Conservation (phyloP, 2,888 invertebrate species). For the Pasiphila rectangulata region DNA sequence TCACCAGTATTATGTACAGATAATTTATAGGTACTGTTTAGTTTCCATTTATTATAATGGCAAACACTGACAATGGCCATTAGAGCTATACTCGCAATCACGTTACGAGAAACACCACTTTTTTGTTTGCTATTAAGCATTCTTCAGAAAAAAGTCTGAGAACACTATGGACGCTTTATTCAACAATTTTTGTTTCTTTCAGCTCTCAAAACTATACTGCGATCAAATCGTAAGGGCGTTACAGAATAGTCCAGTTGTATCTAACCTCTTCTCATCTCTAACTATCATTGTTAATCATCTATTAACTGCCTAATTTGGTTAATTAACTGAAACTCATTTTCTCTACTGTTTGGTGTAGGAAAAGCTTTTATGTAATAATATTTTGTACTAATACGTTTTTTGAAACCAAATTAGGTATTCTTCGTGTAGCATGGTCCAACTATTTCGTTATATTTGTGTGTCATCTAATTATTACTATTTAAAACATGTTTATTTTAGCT, state of each 20-base stretch:
- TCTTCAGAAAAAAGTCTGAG: slow-evolving; percentile 36
- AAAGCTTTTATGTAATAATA: too few species aligned
- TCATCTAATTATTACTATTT: neutral
- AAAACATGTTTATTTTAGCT: slow-evolving; percentile 1
- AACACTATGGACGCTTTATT: slow-evolving; percentile 3
- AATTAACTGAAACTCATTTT: too few species aligned
- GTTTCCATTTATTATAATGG: too few species aligned
- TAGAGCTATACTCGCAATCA: too few species aligned
- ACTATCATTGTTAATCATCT: slow-evolving; percentile 30
- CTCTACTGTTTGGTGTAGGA: neutral
- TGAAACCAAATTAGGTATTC: slow-evolving; percentile 24
- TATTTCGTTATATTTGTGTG: neutral
- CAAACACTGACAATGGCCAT: too few species aligned
- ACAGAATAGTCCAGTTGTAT: slow-evolving; percentile 49
- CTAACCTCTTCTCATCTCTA: slow-evolving; percentile 40
- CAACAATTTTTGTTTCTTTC: slow-evolving; percentile 56
- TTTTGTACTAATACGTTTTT: neutral
- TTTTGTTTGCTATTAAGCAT: slow-evolving; percentile 6
- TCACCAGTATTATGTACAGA: too few species aligned
- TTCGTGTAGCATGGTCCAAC: slow-evolving; percentile 24
- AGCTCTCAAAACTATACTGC: slow-evolving; percentile 78
- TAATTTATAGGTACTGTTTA: too few species aligned
- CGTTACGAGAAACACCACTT: neutral
- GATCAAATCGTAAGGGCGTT: slow-evolving; percentile 72
- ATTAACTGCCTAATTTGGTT: slow-evolving; percentile 24